Evolutionary conservation across 2,888 invertebrate genomes (phyloP).

Genomic region (Tenodera sinensis): DNA sequence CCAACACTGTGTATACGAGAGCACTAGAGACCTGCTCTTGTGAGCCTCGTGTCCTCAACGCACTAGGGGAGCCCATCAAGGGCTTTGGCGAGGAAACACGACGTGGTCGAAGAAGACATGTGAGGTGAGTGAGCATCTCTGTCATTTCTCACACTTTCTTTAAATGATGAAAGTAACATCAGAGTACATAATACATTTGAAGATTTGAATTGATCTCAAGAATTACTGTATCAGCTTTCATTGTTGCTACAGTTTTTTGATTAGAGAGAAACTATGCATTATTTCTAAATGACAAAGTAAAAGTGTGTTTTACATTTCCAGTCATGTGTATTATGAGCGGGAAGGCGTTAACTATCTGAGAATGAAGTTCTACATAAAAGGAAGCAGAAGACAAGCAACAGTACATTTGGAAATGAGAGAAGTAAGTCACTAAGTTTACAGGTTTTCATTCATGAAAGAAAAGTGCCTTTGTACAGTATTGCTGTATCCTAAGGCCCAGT

Average conservation of each 20-base stretch:
- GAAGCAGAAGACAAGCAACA: conserved; percentile 73
- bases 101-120: conserved; percentile 77
- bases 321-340: conserved; percentile 69
- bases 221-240: too few relatives aligned
- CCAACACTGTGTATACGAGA: conserved; percentile 77
- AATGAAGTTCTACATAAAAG: conserved; percentile 89
- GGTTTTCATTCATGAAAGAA: background rate
- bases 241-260: too few relatives aligned
- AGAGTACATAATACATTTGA: too few relatives aligned
- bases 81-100: conserved; percentile 84
- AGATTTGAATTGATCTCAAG: too few relatives aligned
- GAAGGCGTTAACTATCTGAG: conserved; percentile 76
- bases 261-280: too few relatives aligned
- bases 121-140: conserved; percentile 60
- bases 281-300: background rate
- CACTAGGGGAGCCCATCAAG: conserved; percentile 86
- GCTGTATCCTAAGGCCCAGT: too few relatives aligned
- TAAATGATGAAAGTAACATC: too few relatives aligned
- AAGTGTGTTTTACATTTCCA: conserved; percentile 35
- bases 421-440: conserved; percentile 48
- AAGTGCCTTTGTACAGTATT: too few relatives aligned
- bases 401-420: conserved; percentile 83
- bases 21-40: conserved; percentile 73
- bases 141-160: too few relatives aligned
- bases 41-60: conserved; percentile 72